Evolutionary conservation across 2,888 invertebrate genomes (phyloP).

Genomic region (Bruchidius siliquastri): DNA sequence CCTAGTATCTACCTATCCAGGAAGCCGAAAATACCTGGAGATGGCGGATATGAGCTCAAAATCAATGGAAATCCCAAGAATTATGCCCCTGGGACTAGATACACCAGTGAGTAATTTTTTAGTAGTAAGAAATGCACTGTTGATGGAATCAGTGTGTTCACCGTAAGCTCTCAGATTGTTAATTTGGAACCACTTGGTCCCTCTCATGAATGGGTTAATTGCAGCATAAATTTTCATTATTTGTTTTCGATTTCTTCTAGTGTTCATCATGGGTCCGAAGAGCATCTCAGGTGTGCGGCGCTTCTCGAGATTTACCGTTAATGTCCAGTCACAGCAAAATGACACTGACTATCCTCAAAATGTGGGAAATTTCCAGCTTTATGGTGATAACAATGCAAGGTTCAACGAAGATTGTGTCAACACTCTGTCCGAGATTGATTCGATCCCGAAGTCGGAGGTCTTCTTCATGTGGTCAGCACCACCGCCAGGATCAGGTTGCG

Average conservation of each 20-base stretch:
- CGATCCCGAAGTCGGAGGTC: slow-evolving; percentile 75
- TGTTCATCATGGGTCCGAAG: slow-evolving; percentile 53
- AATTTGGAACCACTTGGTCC: too few relatives aligned
- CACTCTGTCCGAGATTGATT: slow-evolving; percentile 75
- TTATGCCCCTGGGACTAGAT: slow-evolving; percentile 78
- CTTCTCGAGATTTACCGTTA: slow-evolving; percentile 75
- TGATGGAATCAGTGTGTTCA: too few relatives aligned
- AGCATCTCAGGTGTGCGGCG: slow-evolving; percentile 64
- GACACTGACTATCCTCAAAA: slow-evolving; percentile 49
- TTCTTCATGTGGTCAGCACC: slow-evolving; percentile 91
- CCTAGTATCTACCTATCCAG: slow-evolving; percentile 49
- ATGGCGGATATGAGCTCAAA: slow-evolving; percentile 80
- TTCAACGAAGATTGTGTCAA: slow-evolving; percentile 83
- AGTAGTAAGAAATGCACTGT: background rate
- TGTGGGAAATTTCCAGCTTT: slow-evolving; percentile 68
- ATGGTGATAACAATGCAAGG: slow-evolving; percentile 57
- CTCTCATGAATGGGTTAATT: too few relatives aligned
- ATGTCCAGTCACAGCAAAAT: slow-evolving; percentile 61
- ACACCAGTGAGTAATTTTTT: slow-evolving; percentile 59
- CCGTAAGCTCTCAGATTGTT: too few relatives aligned
- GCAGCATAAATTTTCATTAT: too few relatives aligned
- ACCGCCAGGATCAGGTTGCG: slow-evolving; percentile 76
- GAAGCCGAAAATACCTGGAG: slow-evolving; percentile 63
- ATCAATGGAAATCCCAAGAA: slow-evolving; percentile 75
- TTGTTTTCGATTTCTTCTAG: slow-evolving; percentile 24